Evolutionary conservation across 1,140 invertebrate genomes (phyloP).

Genomic region (Eupeodes corollae): DNA sequence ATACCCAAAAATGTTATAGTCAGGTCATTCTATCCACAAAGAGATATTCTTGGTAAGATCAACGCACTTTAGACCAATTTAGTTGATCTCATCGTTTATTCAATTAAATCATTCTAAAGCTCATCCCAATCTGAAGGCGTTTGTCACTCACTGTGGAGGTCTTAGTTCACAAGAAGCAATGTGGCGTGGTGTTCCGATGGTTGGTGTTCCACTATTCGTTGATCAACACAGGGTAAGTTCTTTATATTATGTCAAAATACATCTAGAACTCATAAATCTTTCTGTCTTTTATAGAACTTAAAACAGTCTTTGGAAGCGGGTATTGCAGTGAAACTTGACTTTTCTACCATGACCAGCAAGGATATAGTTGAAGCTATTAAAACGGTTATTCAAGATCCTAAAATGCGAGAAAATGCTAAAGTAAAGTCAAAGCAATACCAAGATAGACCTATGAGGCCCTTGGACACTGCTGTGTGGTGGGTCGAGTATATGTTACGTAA

Average conservation of each 20-base stretch:
- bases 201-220: slow-evolving; percentile 48
- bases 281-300: neutral
- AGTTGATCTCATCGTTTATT: too few species aligned
- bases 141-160: slow-evolving; percentile 48
- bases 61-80: too few species aligned
- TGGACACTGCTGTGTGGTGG: slow-evolving; percentile 49
- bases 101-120: slow-evolving; percentile 22
- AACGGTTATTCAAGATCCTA: neutral
- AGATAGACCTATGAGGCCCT: slow-evolving; percentile 39
- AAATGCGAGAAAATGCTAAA: slow-evolving; percentile 26
- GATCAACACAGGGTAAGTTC: slow-evolving; percentile 43
- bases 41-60: slow-evolving; percentile 24
- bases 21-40: slow-evolving; percentile 11
- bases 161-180: slow-evolving; percentile 46
- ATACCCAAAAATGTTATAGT: slow-evolving; percentile 3
- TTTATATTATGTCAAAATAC: too few species aligned
- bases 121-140: slow-evolving; percentile 38
- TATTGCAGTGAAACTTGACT: neutral
- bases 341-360: neutral
- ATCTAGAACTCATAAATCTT: too few species aligned
- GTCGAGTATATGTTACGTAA: slow-evolving; percentile 44
- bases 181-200: slow-evolving; percentile 41
- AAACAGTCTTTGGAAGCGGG: neutral
- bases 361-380: neutral
- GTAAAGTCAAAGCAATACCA: slow-evolving; percentile 39